Evolutionary conservation across 2,888 invertebrate species (phyloP).

Genomic region (Dasysyrphus tricinctus): DNA sequence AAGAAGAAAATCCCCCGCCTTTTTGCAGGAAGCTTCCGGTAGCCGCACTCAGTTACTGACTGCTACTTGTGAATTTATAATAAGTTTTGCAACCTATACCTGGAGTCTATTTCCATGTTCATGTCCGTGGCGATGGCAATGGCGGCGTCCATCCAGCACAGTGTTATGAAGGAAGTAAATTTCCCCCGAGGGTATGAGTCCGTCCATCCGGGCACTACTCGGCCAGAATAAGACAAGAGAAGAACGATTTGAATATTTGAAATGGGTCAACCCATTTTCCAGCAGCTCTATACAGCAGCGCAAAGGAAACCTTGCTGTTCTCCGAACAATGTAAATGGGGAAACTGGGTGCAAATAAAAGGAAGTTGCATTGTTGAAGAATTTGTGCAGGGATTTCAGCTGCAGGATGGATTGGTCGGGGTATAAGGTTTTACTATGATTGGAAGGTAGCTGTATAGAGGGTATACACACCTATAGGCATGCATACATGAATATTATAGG

Average conservation of each 20-base stretch:
- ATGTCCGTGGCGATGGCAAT: constrained; percentile 11
- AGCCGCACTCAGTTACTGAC: not conserved
- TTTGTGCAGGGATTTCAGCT: constrained; percentile 43
- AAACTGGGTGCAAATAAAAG: constrained; percentile 59
- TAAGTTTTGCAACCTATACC: constrained; percentile 54
- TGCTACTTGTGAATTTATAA: constrained; percentile 64
- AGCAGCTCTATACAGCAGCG: not conserved
- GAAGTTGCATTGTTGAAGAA: constrained; percentile 65
- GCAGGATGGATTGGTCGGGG: not conserved
- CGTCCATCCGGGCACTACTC: constrained; percentile 23
- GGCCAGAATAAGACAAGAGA: constrained; percentile 28
- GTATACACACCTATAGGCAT: not conserved
- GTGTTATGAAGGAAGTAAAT: constrained; percentile 61
- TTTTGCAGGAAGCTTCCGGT: constrained; percentile 18
- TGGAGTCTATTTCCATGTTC: constrained; percentile 16
- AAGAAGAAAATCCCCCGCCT: constrained; percentile 52
- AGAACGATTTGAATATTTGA: constrained; percentile 67
- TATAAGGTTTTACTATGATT: constrained; percentile 41
- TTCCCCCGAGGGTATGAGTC: constrained; percentile 61
- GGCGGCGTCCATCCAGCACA: constrained; percentile 29
- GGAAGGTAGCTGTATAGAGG: not conserved
- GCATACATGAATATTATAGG: not conserved
- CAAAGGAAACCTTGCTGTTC: constrained; percentile 9
- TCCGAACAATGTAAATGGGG: constrained; percentile 53
- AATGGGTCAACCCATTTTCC: constrained; percentile 61